Conservation (phyloP, 2,888 invertebrate species). For the Hypercompe scribonia region DNA sequence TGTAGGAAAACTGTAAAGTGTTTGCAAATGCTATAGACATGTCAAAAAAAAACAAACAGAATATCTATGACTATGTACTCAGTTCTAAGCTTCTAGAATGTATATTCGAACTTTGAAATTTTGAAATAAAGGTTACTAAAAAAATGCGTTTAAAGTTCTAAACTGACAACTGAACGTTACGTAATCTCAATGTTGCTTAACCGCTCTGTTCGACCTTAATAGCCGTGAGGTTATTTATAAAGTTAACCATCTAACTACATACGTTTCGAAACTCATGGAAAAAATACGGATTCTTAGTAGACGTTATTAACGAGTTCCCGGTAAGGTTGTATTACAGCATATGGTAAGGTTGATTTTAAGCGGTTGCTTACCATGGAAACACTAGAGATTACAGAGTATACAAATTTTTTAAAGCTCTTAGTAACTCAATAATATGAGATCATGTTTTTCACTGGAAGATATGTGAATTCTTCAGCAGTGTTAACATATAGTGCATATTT, state of each 20-base stretch:
- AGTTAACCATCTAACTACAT: background rate
- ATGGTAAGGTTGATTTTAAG: background rate
- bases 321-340: background rate
- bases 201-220: conserved; percentile 8
- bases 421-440: background rate
- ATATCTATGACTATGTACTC: too few relatives aligned
- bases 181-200: conserved; percentile 12
- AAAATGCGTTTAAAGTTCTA: background rate
- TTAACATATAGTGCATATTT: background rate
- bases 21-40: background rate
- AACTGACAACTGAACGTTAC: conserved; percentile 3
- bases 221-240: conserved; percentile 11
- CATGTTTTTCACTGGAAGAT: background rate
- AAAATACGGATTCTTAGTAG: background rate
- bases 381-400: background rate
- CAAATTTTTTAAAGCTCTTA: background rate
- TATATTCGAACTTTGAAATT: too few relatives aligned
- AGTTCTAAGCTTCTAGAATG: background rate
- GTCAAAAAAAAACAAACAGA: background rate
- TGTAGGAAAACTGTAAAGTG: conserved; percentile 23
- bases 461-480: background rate
- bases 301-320: background rate
- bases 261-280: background rate
- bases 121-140: background rate
- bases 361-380: background rate